These are phyloP conservation scores for Synanthedon vespiformis DNA, from an alignment of 2,888 invertebrate genomes.

Conservation along the genomic window DNA sequence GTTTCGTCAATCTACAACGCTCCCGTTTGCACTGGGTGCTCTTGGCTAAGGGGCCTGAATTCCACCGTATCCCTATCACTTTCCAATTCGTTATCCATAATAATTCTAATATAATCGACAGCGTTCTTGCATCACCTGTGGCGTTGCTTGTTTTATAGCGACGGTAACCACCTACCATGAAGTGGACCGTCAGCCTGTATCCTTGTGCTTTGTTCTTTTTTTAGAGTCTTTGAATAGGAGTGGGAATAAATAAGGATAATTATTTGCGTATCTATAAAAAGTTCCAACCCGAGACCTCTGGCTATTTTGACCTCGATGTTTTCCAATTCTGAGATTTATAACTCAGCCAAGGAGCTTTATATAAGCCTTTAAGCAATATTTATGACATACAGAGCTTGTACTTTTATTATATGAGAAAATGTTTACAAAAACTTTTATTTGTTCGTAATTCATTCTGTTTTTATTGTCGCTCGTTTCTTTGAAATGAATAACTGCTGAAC, in stretches of 20 bases:
- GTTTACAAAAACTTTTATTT: background rate
- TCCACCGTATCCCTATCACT: too few species aligned
- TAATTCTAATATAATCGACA: too few species aligned
- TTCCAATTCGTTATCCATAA: too few species aligned
- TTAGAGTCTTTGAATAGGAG: too few species aligned
- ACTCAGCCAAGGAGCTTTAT: conserved; percentile 9
- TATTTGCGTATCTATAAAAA: conserved; percentile 1
- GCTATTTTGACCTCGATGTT: conserved; percentile 7
- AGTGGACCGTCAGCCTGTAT: too few species aligned
- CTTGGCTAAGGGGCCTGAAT: too few species aligned
- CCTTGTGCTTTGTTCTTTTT: too few species aligned
- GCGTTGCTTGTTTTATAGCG: too few species aligned
- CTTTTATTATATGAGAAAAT: background rate
- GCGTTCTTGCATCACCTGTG: too few species aligned
- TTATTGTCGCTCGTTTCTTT: background rate
- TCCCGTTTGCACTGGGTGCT: too few species aligned
- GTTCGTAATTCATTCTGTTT: background rate
- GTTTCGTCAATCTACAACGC: too few species aligned
- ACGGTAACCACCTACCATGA: too few species aligned
- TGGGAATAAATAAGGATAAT: conserved; percentile 4
- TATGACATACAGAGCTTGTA: conserved; percentile 3
- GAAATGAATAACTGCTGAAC: background rate
- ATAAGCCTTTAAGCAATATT: conserved; percentile 9
- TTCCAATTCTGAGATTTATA: conserved; percentile 10
- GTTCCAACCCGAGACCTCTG: conserved; percentile 3